Percentiles rank a stretch among this genome's conserved stretches.
Conservation (phyloP, 2,888 invertebrate species). For the Spialia ferax region DNA sequence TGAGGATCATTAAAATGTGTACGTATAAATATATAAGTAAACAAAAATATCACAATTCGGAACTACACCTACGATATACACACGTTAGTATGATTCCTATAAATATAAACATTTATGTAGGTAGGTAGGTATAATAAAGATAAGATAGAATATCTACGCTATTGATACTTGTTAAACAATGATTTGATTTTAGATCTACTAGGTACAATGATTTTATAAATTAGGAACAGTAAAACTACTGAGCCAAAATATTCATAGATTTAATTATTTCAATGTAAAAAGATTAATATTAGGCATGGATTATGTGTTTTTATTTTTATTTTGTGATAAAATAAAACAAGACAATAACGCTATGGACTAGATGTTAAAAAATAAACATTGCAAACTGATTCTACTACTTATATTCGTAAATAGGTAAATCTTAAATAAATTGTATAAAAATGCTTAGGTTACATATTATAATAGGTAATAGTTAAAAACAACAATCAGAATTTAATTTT, state of each 20-base stretch:
- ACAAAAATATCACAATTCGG: constrained; percentile 75
- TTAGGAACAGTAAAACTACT: constrained; percentile 63
- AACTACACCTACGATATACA: constrained; percentile 66
- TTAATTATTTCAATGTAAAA: constrained; percentile 19
- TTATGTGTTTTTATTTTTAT: constrained; percentile 14
- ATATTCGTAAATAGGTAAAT: too few species aligned
- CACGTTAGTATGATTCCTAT: constrained; percentile 55
- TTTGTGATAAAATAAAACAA: constrained; percentile 48
- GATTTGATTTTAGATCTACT: constrained; percentile 57
- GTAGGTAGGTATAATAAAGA: constrained; percentile 36
- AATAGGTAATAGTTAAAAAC: too few species aligned
- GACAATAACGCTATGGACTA: constrained; percentile 63
- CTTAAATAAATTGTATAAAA: constrained; percentile 17
- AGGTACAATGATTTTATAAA: constrained; percentile 52
- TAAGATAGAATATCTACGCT: constrained; percentile 43
- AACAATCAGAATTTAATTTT: not conserved
- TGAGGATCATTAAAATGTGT: constrained; percentile 27
- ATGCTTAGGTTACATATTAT: constrained; percentile 8
- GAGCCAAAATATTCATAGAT: constrained; percentile 57
- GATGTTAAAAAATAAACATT: constrained; percentile 55
- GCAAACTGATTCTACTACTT: too few species aligned
- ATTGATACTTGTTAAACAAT: constrained; percentile 56
- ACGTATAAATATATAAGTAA: constrained; percentile 43
- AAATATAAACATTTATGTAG: constrained; percentile 37
- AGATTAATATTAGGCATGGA: constrained; percentile 3